A percentile compares a stretch with the other conserved stretches of the same genome.
These are phyloP conservation scores for Magallana gigas DNA, from an alignment of 1,140 invertebrate species.

Conservation along the genomic window DNA sequence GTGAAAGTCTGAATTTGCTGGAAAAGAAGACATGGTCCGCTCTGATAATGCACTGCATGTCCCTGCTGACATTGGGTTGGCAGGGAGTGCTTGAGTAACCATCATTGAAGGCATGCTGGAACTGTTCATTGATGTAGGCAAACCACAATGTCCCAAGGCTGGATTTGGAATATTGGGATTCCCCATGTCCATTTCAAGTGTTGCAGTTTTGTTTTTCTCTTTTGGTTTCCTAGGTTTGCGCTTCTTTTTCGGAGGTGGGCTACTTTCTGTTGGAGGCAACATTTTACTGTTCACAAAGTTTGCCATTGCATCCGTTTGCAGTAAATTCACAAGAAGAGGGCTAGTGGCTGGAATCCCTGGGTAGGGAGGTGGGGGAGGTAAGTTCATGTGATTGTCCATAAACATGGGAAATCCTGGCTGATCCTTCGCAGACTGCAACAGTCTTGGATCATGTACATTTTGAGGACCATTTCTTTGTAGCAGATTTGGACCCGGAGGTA, in stretches of 20 bases:
- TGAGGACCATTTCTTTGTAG: conserved; percentile 10
- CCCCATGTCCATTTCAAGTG: conserved; percentile 68
- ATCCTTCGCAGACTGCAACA: not conserved
- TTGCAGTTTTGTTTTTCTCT: conserved; percentile 60
- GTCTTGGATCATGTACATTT: not conserved
- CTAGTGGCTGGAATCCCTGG: conserved; percentile 79
- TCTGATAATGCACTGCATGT: conserved; percentile 42
- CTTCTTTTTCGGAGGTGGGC: conserved; percentile 72
- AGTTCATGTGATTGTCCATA: conserved; percentile 40
- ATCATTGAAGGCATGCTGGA: conserved; percentile 46
- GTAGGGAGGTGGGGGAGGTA: conserved; percentile 74
- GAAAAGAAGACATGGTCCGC: not conserved
- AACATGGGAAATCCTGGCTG: conserved; percentile 11
- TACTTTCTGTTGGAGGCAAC: conserved; percentile 76
- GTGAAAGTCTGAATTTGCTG: not conserved
- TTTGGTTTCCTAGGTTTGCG: conserved; percentile 67
- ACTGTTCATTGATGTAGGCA: conserved; percentile 52
- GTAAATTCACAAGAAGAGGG: conserved; percentile 93
- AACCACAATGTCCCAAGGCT: conserved; percentile 47
- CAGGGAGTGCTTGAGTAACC: conserved; percentile 55
- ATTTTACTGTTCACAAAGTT: conserved; percentile 62
- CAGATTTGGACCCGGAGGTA: not conserved
- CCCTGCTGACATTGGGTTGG: conserved; percentile 49
- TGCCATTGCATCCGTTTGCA: conserved; percentile 87
- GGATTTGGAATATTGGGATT: conserved; percentile 69